Base-by-base conservation (phyloP, 2,888 invertebrate species). In the Thereva nobilitata region DNA sequence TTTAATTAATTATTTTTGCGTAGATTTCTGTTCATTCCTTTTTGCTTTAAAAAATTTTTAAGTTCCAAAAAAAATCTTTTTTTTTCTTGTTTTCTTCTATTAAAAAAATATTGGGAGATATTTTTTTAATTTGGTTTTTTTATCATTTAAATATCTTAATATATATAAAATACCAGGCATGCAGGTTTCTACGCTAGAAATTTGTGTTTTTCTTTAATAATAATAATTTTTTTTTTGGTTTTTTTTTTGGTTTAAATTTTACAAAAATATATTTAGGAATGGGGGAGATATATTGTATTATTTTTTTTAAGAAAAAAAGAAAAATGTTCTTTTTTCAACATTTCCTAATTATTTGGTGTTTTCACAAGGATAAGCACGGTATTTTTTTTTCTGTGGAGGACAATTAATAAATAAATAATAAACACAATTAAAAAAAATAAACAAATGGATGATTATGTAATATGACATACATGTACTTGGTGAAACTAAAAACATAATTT, bases 111-210 rank as follows among this genome's bases (percentile, higher is more conserved):
- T 5, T 12, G 23, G 23, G 50, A 23, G 23, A 23, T 23, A 34
- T 50, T 50, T 6, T 50, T 50, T 50, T 47, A 10, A 23, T 50
- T 34, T 12, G 4, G 8, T 34, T 3, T 50, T 50, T 7, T 50
- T 23, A 9, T 49, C 38, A 53, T 12, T 49, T n/a, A 3, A 6
- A 6, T 12, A 7, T 6, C 10, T 12, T 6, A 23, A 10, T 9
- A 38, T 53, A 38, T 40, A n/a, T 37, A 23, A 23, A 23, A 38
- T 53, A 53, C n/a, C 38, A 53, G 23, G 37, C 53, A 53, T 53
- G 53, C 53, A 53, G 38, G 53, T 10, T 23, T 37, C 53, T 53
- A 53, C 38, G n/a, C 10, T 53, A 42, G 42, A 42, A 42, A 42
- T 42, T 7, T 42, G 42, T 42, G 7, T 42, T 42, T 8, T 42